These are phyloP conservation scores for Apocheima hispidaria DNA, from an alignment of 2,888 invertebrate species.

Conservation along the genomic window DNA sequence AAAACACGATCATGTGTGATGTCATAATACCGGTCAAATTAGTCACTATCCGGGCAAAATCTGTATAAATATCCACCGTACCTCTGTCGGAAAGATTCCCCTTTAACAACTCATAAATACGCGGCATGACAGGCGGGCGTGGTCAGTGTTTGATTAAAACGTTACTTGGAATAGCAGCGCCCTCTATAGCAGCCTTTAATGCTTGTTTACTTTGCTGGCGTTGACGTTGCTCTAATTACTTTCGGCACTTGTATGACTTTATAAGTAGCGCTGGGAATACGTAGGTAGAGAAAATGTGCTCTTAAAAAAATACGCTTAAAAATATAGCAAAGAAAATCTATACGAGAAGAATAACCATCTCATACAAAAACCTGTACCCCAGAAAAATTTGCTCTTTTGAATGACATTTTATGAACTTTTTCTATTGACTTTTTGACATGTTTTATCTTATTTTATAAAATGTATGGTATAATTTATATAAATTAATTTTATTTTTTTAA, in stretches of 20 bases:
- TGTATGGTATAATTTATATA: too few species aligned
- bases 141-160: slow-evolving; percentile 81
- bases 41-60: slow-evolving; percentile 18
- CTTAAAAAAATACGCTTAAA: neutral
- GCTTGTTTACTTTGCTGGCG: slow-evolving; percentile 54
- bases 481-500: too few species aligned
- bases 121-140: slow-evolving; percentile 70
- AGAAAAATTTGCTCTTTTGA: too few species aligned
- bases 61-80: slow-evolving; percentile 16
- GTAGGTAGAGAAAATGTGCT: neutral
- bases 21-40: neutral
- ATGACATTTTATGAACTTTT: too few species aligned
- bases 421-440: too few species aligned
- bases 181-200: slow-evolving; percentile 64
- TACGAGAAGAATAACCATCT: too few species aligned
- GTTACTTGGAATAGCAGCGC: slow-evolving; percentile 67
- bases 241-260: slow-evolving; percentile 68
- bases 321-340: too few species aligned
- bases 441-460: too few species aligned
- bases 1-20: neutral
- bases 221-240: slow-evolving; percentile 75
- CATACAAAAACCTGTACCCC: too few species aligned
- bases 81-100: slow-evolving; percentile 64
- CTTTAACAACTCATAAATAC: slow-evolving; percentile 78
- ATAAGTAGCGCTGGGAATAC: slow-evolving; percentile 48